These are phyloP conservation scores for Lysiphlebus fabarum DNA, from an alignment of 1,140 invertebrate species.

Conservation along the genomic window DNA sequence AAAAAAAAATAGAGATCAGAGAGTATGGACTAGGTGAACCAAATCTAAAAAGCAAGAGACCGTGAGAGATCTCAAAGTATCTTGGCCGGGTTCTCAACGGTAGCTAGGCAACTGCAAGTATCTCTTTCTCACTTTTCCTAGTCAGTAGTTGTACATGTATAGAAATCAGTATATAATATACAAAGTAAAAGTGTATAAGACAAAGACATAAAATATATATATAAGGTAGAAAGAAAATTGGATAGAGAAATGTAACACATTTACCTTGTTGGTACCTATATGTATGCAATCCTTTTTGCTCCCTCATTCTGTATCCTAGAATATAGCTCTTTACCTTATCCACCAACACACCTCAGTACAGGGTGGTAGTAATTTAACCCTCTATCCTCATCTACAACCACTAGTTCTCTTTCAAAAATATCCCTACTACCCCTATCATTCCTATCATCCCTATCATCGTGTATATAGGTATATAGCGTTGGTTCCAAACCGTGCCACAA, in stretches of 20 bases:
- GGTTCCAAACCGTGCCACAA: constrained; percentile 52
- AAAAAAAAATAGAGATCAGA: constrained; percentile 22
- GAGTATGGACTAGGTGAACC: constrained; percentile 25
- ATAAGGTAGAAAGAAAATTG: neutral
- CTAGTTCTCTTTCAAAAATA: constrained; percentile 51
- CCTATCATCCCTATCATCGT: constrained; percentile 35
- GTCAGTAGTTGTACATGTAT: constrained; percentile 10
- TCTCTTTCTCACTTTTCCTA: constrained; percentile 29
- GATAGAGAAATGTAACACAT: neutral
- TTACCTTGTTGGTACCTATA: neutral
- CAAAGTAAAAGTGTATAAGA: neutral
- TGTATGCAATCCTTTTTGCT: constrained; percentile 16
- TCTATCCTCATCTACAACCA: constrained; percentile 45
- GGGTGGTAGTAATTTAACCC: constrained; percentile 35
- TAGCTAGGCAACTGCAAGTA: constrained; percentile 55
- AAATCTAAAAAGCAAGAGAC: constrained; percentile 30
- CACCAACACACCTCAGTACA: constrained; percentile 15
- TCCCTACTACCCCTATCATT: constrained; percentile 31
- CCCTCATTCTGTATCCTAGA: constrained; percentile 35
- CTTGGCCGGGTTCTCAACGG: constrained; percentile 54
- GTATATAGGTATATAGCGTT: constrained; percentile 39
- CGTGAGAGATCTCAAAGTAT: constrained; percentile 52
- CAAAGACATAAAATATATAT: neutral
- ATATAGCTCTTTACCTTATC: constrained; percentile 33
- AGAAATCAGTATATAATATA: constrained; percentile 6